Evolutionary conservation across 2,888 invertebrate genomes (phyloP), one percentile per base, ranked within the genome.

Genomic region (Galerucella calmariensis): DNA sequence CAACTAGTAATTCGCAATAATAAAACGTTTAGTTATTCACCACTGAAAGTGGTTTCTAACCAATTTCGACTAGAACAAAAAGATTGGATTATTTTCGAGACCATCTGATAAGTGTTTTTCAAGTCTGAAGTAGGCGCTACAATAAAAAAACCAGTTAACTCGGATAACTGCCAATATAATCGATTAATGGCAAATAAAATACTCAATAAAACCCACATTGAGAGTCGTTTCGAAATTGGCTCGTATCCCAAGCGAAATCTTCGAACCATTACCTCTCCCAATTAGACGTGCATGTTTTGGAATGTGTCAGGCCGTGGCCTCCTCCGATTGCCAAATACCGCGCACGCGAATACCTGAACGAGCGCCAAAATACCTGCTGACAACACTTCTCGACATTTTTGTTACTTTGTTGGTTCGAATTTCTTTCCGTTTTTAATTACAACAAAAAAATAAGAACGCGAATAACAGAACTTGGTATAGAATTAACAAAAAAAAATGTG

Each of bases 201-300:
- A 65, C 10, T 6, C 63, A 65, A 65, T 65, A 65, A 65, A 65
- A 65, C 20, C 63, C 41, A 62, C 41, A 12, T 20, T 20, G 20
- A 65, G 63, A 11, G 16, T 65, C 46, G 46, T 65, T 65, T 65
- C 46, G 46, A 65, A 65, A 65, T 76, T 79, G 76, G 78, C 76
- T 66, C 48, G 48, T 58, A 44, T 75, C 72, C 75, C 74, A 75
- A 70, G 51, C 68, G 75, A 75, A 76, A 77, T 74, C 79, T 77
- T 75, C 74, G 77, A 79, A 80, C 81, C 83, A 81, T 83, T 83
- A 83, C 82, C 82, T 81, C 79, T 81, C 80, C 80, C 82, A 83
- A 83, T 82, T 81, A 82, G 79, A 79, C 80, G 81, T 80, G 80
- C 75, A 79, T 63, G 61, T 61, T 72, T 72, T 59, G 72, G 72